Evolutionary conservation across 2,888 invertebrate species (phyloP).

Genomic region (Chaetogeoica ovagalla): DNA sequence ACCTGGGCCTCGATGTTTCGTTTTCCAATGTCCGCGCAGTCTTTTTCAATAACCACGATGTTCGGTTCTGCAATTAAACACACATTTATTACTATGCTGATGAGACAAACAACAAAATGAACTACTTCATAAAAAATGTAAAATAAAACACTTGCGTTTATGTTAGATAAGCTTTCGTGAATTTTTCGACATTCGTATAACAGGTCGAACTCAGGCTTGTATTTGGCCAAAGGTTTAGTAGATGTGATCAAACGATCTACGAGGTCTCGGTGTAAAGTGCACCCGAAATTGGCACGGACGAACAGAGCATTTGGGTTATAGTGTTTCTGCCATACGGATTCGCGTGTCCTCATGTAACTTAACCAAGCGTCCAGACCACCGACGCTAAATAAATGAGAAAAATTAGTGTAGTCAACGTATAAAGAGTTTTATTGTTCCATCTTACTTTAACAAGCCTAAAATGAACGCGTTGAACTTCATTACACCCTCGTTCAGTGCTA

Average conservation of each 20-base stretch:
- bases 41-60: constrained; percentile 66
- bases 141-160: constrained; percentile 55
- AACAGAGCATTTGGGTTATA: constrained; percentile 77
- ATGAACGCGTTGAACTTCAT: constrained; percentile 88
- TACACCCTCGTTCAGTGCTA: constrained; percentile 79
- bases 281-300: constrained; percentile 67
- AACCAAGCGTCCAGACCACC: constrained; percentile 90
- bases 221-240: constrained; percentile 76
- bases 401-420: neutral
- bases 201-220: constrained; percentile 80
- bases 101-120: neutral
- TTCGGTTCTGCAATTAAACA: constrained; percentile 58
- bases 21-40: constrained; percentile 63
- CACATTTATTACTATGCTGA: neutral
- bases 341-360: constrained; percentile 80
- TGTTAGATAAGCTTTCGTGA: constrained; percentile 72
- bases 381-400: constrained; percentile 64
- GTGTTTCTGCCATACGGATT: constrained; percentile 78
- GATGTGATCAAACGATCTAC: constrained; percentile 76
- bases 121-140: neutral
- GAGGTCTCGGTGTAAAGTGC: constrained; percentile 63
- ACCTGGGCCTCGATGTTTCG: constrained; percentile 67
- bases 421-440: neutral
- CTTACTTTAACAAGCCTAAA: constrained; percentile 82
- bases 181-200: constrained; percentile 77